A percentile compares a stretch with the other conserved stretches of the same genome.
These are phyloP conservation scores for Lutraria lutraria DNA, from an alignment of 2,888 invertebrate species.

Conservation along the genomic window DNA sequence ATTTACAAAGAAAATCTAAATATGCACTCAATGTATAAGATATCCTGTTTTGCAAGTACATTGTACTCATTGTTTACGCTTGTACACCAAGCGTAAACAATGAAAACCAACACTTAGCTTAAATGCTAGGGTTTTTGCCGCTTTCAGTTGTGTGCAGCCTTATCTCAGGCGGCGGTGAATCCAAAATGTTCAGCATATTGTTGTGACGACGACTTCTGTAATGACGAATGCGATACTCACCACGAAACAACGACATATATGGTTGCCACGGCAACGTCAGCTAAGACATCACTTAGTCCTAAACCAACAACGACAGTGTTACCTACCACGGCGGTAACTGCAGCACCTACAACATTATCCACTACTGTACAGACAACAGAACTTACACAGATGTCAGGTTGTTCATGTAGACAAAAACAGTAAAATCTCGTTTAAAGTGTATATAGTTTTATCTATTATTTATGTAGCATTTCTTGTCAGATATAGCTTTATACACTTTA, in stretches of 20 bases:
- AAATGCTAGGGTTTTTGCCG: too few species aligned
- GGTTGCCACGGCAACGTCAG: not conserved
- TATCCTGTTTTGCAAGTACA: too few species aligned
- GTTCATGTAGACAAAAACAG: not conserved
- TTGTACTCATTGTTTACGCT: too few species aligned
- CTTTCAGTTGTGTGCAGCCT: not conserved
- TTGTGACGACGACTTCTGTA: slow-evolving; percentile 24
- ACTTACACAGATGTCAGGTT: not conserved
- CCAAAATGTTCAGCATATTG: not conserved
- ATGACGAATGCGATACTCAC: not conserved
- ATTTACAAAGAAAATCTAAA: too few species aligned
- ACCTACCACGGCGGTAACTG: not conserved
- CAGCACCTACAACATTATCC: not conserved
- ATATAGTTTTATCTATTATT: too few species aligned
- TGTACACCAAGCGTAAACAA: too few species aligned
- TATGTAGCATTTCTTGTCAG: too few species aligned
- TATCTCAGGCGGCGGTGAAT: not conserved
- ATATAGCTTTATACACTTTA: too few species aligned
- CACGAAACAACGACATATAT: not conserved
- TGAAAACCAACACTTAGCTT: too few species aligned
- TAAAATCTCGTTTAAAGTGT: too few species aligned
- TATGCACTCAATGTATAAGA: too few species aligned
- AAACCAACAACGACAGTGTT: not conserved
- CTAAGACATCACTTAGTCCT: not conserved
- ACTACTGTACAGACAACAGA: not conserved